A percentile compares a stretch with the other conserved stretches of the same genome.
phyloP scores from a whole-genome alignment of 2,888 invertebrate genomes.

The Latrodectus elegans region DNA sequence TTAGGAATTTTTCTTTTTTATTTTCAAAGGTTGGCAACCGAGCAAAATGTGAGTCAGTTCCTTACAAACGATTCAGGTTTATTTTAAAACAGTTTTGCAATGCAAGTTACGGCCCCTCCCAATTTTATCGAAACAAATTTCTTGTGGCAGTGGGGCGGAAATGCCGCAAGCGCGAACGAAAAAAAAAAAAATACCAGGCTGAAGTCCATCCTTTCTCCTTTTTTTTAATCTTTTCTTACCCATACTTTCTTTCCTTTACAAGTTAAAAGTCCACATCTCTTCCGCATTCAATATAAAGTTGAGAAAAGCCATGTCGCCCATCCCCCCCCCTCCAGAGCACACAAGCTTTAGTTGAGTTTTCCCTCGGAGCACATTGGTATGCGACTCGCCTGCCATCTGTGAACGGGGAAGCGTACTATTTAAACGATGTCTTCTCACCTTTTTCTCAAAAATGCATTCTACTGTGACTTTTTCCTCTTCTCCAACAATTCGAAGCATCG shows the following conservation, averaged over 20 bases:
- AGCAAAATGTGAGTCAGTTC: too few relatives aligned
- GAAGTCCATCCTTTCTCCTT: neutral
- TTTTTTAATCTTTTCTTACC: too few relatives aligned
- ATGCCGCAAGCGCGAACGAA: neutral
- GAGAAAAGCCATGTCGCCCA: slow-evolving; percentile 11
- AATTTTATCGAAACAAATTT: neutral
- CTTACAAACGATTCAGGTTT: too few relatives aligned
- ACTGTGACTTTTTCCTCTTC: neutral
- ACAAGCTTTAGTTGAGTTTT: neutral
- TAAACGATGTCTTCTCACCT: slow-evolving; percentile 19
- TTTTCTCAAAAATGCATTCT: slow-evolving; percentile 10
- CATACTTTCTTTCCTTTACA: too few relatives aligned
- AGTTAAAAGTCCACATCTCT: neutral
- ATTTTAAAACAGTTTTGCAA: too few relatives aligned
- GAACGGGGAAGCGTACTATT: slow-evolving; percentile 8
- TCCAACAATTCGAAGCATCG: neutral
- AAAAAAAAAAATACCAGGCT: neutral
- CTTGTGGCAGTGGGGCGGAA: neutral
- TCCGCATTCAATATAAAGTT: slow-evolving; percentile 40
- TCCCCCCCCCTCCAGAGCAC: neutral
- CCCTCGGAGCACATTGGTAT: slow-evolving; percentile 25
- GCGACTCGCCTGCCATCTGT: slow-evolving; percentile 37
- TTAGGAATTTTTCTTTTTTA: too few relatives aligned
- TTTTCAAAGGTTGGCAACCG: too few relatives aligned
- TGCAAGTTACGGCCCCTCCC: neutral